Percentiles rank a stretch among this genome's conserved stretches.
Conservation (phyloP, 1,140 invertebrate species). For the Drosophila mojavensis region DNA sequence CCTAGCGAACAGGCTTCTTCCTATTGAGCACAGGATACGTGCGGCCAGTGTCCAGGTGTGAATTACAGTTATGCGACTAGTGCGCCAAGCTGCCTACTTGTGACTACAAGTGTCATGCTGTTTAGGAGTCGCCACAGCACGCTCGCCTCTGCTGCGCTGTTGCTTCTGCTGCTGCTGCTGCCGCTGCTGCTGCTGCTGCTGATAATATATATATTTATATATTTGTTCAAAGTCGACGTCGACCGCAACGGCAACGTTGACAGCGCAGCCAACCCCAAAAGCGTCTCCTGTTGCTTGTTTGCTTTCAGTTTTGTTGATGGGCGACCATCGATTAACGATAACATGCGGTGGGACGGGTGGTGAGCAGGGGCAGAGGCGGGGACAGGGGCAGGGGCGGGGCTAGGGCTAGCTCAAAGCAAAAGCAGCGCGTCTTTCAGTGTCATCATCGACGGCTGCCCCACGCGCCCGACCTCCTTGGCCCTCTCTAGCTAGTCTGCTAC, state of each 20-base stretch:
- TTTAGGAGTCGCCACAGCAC: slow-evolving; percentile 37
- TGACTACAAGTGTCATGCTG: slow-evolving; percentile 53
- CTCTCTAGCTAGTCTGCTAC: slow-evolving; percentile 21
- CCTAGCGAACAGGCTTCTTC: neutral
- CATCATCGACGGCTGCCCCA: slow-evolving; percentile 34
- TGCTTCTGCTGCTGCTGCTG: neutral
- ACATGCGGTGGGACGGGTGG: slow-evolving; percentile 23
- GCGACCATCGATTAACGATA: slow-evolving; percentile 79
- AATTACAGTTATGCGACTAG: slow-evolving; percentile 47
- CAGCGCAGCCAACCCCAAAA: slow-evolving; percentile 40
- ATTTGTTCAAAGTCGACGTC: slow-evolving; percentile 17
- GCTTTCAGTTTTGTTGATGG: slow-evolving; percentile 70
- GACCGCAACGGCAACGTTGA: slow-evolving; percentile 15
- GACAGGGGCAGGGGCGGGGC: neutral
- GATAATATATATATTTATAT: slow-evolving; percentile 1
- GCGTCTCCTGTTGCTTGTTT: slow-evolving; percentile 78
- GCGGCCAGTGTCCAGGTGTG: slow-evolving; percentile 39
- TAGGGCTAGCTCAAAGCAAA: slow-evolving; percentile 9
- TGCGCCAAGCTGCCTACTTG: slow-evolving; percentile 48
- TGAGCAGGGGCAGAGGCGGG: neutral
- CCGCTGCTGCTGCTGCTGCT: slow-evolving; percentile 1
- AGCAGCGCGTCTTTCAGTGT: slow-evolving; percentile 43
- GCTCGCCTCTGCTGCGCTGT: slow-evolving; percentile 26
- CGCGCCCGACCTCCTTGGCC: slow-evolving; percentile 22
- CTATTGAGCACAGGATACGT: slow-evolving; percentile 8